phyloP scores from a whole-genome alignment of 2,888 invertebrate genomes.

The Caenorhabditis sp. region DNA sequence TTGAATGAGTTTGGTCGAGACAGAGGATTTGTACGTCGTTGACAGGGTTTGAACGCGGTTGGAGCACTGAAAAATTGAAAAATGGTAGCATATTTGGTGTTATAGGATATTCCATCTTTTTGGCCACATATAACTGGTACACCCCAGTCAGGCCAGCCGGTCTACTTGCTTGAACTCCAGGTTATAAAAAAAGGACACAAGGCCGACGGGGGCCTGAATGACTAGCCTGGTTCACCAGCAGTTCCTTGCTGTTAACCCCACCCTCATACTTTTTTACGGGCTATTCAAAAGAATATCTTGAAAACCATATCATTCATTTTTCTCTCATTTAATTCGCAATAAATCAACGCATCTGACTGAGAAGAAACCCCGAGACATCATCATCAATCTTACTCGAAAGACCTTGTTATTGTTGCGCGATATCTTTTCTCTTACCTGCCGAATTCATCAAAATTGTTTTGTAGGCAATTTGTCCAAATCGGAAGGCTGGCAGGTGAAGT shows the following conservation, averaged over 20 bases:
- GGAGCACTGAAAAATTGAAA: conserved; percentile 18
- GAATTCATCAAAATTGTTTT: conserved; percentile 28
- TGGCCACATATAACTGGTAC: too few species aligned
- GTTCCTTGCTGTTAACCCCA: too few species aligned
- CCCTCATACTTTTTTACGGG: too few species aligned
- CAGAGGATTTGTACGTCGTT: conserved; percentile 28
- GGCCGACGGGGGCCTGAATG: too few species aligned
- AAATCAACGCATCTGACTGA: not conserved
- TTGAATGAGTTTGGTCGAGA: conserved; percentile 17
- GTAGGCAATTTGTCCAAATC: conserved; percentile 45
- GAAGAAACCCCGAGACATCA: not conserved
- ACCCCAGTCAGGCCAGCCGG: too few species aligned
- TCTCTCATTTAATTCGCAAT: not conserved
- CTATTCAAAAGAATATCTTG: too few species aligned
- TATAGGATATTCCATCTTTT: not conserved
- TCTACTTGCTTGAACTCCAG: too few species aligned
- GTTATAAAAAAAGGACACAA: too few species aligned
- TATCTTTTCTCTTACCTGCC: conserved; percentile 20
- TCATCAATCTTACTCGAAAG: not conserved
- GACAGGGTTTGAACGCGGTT: conserved; percentile 12
- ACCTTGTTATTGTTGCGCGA: not conserved
- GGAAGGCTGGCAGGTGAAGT: conserved; percentile 48
- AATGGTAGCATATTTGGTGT: too few species aligned
- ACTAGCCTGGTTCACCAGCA: too few species aligned
- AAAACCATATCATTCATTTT: not conserved